Conservation (phyloP, 35 echinoderm and acorn worm genomes). For the Holothuria glaberrima region DNA sequence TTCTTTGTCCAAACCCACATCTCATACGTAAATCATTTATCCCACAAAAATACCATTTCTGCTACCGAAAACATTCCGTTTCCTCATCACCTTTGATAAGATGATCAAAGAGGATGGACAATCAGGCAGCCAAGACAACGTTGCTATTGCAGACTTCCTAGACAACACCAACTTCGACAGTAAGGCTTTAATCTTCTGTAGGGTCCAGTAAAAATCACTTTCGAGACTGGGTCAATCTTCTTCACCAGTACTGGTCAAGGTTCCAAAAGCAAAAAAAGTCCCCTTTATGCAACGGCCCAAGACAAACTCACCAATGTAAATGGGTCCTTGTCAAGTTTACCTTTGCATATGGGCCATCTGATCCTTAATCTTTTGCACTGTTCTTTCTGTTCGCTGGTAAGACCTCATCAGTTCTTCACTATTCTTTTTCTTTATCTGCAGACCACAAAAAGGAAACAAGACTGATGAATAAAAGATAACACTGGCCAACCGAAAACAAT, state of each 20-base stretch:
- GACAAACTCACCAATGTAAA: too few relatives aligned
- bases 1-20: too few relatives aligned
- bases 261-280: neutral
- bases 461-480: neutral
- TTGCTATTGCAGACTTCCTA: too few relatives aligned
- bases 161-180: too few relatives aligned
- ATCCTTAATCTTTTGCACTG: slow-evolving; percentile 47
- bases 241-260: neutral
- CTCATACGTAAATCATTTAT: too few relatives aligned
- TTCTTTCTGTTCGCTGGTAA: slow-evolving; percentile 40
- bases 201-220: neutral
- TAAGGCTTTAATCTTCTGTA: too few relatives aligned
- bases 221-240: neutral
- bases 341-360: slow-evolving; percentile 11
- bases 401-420: slow-evolving; percentile 59
- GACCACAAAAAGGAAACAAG: neutral
- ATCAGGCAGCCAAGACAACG: too few relatives aligned
- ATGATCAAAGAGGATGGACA: too few relatives aligned
- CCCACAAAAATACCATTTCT: too few relatives aligned
- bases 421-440: slow-evolving; percentile 43
- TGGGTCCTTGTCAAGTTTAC: neutral
- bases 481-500: too few relatives aligned
- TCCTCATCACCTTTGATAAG: too few relatives aligned
- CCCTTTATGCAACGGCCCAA: neutral
- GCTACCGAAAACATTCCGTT: too few relatives aligned